Conservation (phyloP, 2,113 vertebrate species). For the Aegithalos caudatus region DNA sequence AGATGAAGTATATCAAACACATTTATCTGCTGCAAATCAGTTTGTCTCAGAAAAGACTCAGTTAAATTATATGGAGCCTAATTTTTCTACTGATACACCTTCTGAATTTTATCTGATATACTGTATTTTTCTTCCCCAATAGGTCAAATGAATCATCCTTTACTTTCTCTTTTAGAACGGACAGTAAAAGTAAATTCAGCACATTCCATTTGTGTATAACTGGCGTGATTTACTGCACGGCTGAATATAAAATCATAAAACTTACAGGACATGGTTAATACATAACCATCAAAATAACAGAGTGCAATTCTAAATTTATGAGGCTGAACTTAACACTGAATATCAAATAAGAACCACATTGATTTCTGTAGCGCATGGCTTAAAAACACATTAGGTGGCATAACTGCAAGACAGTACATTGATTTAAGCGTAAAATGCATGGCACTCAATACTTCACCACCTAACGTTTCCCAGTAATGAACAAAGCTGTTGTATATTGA, state of each 20-base stretch:
- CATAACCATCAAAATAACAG: slow-evolving; percentile 87
- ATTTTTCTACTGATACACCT: slow-evolving; percentile 58
- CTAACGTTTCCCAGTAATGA: slow-evolving; percentile 78
- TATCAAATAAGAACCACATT: slow-evolving; percentile 88
- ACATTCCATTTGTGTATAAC: slow-evolving; percentile 61
- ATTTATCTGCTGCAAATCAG: slow-evolving; percentile 58
- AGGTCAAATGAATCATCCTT: slow-evolving; percentile 61
- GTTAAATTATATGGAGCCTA: slow-evolving; percentile 70
- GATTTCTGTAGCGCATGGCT: slow-evolving; percentile 88
- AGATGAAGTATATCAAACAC: slow-evolving; percentile 46
- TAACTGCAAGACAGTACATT: slow-evolving; percentile 86
- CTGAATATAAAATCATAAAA: slow-evolving; percentile 85
- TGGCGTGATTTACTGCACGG: slow-evolving; percentile 78
- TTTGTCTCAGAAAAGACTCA: slow-evolving; percentile 56
- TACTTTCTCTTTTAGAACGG: slow-evolving; percentile 41
- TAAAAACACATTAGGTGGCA: slow-evolving; percentile 94
- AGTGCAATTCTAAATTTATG: slow-evolving; percentile 90
- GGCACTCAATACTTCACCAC: slow-evolving; percentile 78
- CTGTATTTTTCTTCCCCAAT: slow-evolving; percentile 50
- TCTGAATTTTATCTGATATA: slow-evolving; percentile 64
- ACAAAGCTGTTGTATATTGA: slow-evolving; percentile 81
- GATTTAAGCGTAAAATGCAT: slow-evolving; percentile 87
- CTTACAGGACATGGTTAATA: slow-evolving; percentile 81
- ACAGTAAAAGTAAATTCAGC: slow-evolving; percentile 67
- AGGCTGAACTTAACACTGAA: slow-evolving; percentile 82